Conservation (phyloP, 2,113 vertebrate genomes). For the Cololabis saira region DNA sequence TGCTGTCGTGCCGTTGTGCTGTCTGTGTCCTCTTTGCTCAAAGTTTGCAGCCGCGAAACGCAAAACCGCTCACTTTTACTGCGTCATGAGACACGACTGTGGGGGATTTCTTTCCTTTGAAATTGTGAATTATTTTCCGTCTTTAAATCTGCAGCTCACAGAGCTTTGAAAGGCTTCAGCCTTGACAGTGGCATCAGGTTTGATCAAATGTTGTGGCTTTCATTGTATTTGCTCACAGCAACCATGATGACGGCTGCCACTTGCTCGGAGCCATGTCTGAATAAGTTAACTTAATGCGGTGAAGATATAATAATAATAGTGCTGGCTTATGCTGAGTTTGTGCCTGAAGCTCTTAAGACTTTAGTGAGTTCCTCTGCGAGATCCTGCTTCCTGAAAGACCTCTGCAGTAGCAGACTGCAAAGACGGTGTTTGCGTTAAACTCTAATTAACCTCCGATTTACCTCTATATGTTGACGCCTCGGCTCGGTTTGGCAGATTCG, state of each 20-base stretch:
- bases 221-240: conserved; percentile 10
- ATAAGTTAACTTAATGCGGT: conserved; percentile 64
- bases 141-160: background rate
- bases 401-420: conserved; percentile 34
- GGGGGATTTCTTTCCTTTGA: no score
- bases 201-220: background rate
- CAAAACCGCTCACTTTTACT: background rate
- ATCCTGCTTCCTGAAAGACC: conserved; percentile 8
- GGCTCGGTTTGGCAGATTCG: conserved; percentile 59
- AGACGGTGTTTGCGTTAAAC: conserved; percentile 58
- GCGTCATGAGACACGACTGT: no score
- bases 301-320: conserved; percentile 41
- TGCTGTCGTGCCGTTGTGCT: no score
- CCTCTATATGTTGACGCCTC: conserved; percentile 57
- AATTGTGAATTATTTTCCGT: background rate
- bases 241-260: conserved; percentile 23
- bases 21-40: no score
- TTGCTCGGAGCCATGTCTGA: conserved; percentile 49
- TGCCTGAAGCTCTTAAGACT: conserved; percentile 40
- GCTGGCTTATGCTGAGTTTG: conserved; percentile 43
- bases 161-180: conserved; percentile 5
- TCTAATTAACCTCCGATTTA: conserved; percentile 59
- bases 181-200: conserved; percentile 3
- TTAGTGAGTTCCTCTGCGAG: conserved; percentile 30
- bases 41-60: background rate